Base-by-base conservation (phyloP, 2,113 vertebrate genomes). In the Neodon shergylaensis region DNA sequence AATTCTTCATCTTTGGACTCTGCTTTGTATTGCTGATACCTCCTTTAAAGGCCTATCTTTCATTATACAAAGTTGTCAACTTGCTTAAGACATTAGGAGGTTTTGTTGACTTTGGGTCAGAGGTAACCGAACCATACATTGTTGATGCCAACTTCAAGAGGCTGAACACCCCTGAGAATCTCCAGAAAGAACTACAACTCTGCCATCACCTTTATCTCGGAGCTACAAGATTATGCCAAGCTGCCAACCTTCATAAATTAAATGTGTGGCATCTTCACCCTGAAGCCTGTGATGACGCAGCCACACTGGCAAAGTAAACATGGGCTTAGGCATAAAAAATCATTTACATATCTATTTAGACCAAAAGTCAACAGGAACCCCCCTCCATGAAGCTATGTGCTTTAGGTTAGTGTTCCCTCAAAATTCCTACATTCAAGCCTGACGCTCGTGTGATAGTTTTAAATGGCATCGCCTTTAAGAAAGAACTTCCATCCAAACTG, bases 201-300 rank as follows among this genome's bases (percentile, higher is more conserved):
- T 61, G 66, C 17, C 9, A 39, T 16, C 24, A 78, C 44, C 83
- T 83, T 63, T 21, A 65, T n/a, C 16, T 31, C 36, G 61, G 44
- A n/a, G 28, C 70, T 73, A 0, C 19, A 72, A 83, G 63, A 68
- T 47, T 26, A 10, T 5, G 47, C 22, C 54, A 84, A 70, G 26
- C 74, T 66, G 36, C 19, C 24, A n/a, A 90, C 7, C 66, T 87
- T 73, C 22, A 78, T 58, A 97, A 90, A 94, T 33, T 65, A 65
- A n/a, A 84, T 39, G 1, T 44, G 68, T 47, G 24, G 44, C 49
- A 33, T 39, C 42, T 65, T 16, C 47, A 31, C 19, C 36, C 47
- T n/a, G 47, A 39, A 24, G 42, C 61, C 65, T 78, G 42, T 63
- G 42, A 52, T 21, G 10, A 42, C 63, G 44, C 0, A 17, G 39